Evolutionary conservation across 2,888 invertebrate species (phyloP), one percentile per base, ranked within the genome.

Genomic region (Tricholauxania praeusta): DNA sequence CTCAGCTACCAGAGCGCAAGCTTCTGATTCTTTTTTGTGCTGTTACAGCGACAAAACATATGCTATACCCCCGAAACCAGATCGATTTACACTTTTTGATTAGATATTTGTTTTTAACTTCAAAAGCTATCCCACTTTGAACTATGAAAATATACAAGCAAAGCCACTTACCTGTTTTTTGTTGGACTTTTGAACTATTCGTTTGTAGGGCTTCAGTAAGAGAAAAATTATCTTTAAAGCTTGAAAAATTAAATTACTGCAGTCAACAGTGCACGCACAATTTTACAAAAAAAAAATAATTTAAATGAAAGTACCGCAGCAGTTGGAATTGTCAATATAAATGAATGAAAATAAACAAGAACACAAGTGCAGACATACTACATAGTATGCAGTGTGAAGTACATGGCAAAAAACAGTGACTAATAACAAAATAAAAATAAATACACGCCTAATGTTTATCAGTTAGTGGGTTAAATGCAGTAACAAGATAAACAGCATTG

Each of bases 361-460:
- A 39, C 32, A 32, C 62, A n/a, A n/a, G n/a, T n/a, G n/a, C n/a
- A n/a, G n/a, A n/a, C n/a, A n/a, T n/a, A n/a, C n/a, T 47, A 48
- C 32, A 63, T 47, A n/a, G 14, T 14, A 57, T 15, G 12, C 28
- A 17, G 10, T 39, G 39, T 39, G 39, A 39, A 39, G 39, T 39
- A 39, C 39, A 39, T 28, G 39, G 10, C 10, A 4, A 14, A 63
- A 63, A 63, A 8, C 47, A 63, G 19, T 63, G 39, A 39, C 39
- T 63, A 63, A 63, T 48, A 48, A 32, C 19, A 63, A 63, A 39
- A 62, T 19, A 32, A 63, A 17, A 63, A 47, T 39, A 7, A 49
- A 63, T 19, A 19, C 17, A 48, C 1, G 39, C 49, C n/a, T 39
- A 32, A n/a, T 14, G 55, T 22, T 19, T 19, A 14, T 55, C 12